Evolutionary conservation across 1,140 invertebrate genomes (phyloP), one percentile per base, ranked within the genome.

Genomic region (Euborellia annulipes): DNA sequence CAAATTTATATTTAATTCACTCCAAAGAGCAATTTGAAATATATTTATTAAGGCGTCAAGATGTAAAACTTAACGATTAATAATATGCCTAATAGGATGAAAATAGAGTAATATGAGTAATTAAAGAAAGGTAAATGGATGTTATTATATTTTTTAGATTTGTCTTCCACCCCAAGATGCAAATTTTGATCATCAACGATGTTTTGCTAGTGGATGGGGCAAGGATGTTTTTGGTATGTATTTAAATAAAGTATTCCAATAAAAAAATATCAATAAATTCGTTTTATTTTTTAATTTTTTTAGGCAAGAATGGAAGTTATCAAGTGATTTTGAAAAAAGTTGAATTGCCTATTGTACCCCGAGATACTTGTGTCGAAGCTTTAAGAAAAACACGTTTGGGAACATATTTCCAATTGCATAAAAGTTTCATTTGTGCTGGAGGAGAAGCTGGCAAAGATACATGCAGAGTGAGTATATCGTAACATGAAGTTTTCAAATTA

Each of bases 121-220:
- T n/a, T n/a, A n/a, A n/a, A n/a, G n/a, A n/a, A n/a, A n/a, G n/a
- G n/a, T n/a, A n/a, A n/a, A n/a, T n/a, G n/a, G n/a, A n/a, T n/a
- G n/a, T n/a, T 27, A 27, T 27, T 27, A 6, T 6, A 6, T 27
- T 27, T 27, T 27, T 6, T 11, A 27, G 23, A 27, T 27, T 13
- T 90, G 85, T 55, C 59, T 89, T 3, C 79, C 80, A 0, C 56
- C 65, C 0, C 56, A 64, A 39, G 59, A 63, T n/a, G 58, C 63
- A 11, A 58, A 68, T 52, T 67, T 74, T 42, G 58, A 65, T 39
- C 54, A 62, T 32, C 58, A 67, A 11, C 56, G 69, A 3, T 91
- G 86, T 57, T 73, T 76, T 42, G 83, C 80, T 18, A 85, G 75
- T 45, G 85, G 86, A 14, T 90, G 85, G 85, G 86, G 86, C 20